Base-by-base conservation (phyloP, 2,797 vertebrate species). In the Todus mexicanus region DNA sequence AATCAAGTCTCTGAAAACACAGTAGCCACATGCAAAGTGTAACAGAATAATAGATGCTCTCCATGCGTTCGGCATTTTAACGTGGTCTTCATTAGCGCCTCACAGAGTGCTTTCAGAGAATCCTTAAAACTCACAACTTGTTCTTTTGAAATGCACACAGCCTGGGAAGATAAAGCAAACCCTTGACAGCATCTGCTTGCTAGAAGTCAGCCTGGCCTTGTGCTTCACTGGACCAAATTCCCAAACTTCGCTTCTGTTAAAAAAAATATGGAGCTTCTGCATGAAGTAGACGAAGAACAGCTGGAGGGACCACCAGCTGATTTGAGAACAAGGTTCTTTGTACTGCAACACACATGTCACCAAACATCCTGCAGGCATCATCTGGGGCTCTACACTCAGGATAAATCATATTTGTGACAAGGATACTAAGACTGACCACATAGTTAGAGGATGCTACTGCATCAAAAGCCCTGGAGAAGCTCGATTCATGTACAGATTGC, bases 301-400 rank as follows among this genome's bases (percentile, higher is more conserved):
- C n/a, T 15, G n/a, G 42, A 7, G 27, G 27, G 23, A 47, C 38
- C 72, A 65, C 15, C 10, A 8, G 45, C 12, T 61, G 29, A 10
- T 9, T 19, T 22, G 57, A 35, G 45, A 50, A 35, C 11, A 19
- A 29, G 2, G 6, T 38, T 74, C 48, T 10, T 0, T 29, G 20
- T 15, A 7, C 21, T 78, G 42, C 26, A 77, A 65, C 15, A n/a
- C 4, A 1, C 2, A 0, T 15, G 22, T 29, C 78, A n/a, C 21
- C 6, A 9, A 23, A 15, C 29, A 35, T 71, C 40, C 79, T 85
- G 65, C 11, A 61, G 66, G 68, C 43, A 31, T 63, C 72, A 37
- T 8, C n/a, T 54, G n/a, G 60, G 63, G 43, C 33, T 70, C 64
- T 87, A 43, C 40, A 18, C 20, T 53, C 40, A 14, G 40, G 17